Base-by-base conservation (phyloP, 2,113 vertebrate genomes). In the Eudyptes chrysolophus region DNA sequence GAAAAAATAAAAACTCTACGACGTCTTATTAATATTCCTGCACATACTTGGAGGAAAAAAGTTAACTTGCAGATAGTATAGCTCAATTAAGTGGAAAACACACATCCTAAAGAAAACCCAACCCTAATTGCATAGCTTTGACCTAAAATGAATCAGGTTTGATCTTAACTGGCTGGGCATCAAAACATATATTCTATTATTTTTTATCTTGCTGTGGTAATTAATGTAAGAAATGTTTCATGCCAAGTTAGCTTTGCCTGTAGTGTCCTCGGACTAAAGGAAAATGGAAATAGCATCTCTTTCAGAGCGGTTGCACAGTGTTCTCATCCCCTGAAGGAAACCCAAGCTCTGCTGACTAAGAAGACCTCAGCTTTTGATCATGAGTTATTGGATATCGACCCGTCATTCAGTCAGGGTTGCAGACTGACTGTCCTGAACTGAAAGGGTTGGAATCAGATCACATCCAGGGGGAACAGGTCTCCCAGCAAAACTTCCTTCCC, bases 361-460 rank as follows among this genome's bases (percentile, higher is more conserved):
- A 97, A 94, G 90, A 94, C 95, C 97, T 97, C 86, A 96, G 96
- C 91, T 96, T 98, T 98, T 98, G 97, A 98, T 98, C 97, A 97
- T 87, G 94, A 97, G 89, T 97, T 98, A 98, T 97, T 98, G 97
- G 93, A 97, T 97, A 98, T 97, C 61, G 98, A 98, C 88, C 96
- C 88, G 16, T 98, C 98, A 97, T 92, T 98, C 98, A 97, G 92
- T 92, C 84, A 95, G 85, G 94, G 76, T 94, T 97, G 92, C 66
- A 94, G 75, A 93, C 87, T 89, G 92, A 96, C 93, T 96, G 91
- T 97, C 95, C 96, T 96, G 91, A 92, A 95, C 90, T 82, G 96
- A 97, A 98, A 93, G 51, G 75, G 69, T 83, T 90, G 85, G 95
- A 95, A 97, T 95, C 77, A 90, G 87, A 94, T 92, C 82, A 90